Conservation (phyloP, 2,797 vertebrate genomes). For the Sandelia bainsii region DNA sequence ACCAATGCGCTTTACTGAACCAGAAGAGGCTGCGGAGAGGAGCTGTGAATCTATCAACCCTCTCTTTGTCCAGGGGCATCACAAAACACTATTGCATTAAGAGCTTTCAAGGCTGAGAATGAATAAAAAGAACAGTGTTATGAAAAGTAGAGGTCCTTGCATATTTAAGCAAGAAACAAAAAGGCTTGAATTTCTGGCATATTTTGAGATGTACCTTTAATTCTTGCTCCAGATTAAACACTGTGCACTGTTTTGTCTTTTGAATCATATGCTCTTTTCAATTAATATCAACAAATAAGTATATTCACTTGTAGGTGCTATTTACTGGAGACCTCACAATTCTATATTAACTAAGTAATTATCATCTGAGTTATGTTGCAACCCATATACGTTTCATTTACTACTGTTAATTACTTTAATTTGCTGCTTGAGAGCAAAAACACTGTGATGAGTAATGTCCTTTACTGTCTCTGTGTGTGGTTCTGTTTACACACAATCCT, state of each 20-base stretch:
- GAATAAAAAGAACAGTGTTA: conserved; percentile 13
- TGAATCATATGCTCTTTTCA: not conserved
- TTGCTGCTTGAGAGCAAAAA: conserved; percentile 41
- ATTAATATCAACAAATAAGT: too few relatives aligned
- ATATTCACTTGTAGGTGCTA: not conserved
- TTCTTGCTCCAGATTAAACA: not conserved
- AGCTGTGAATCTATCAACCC: conserved; percentile 61
- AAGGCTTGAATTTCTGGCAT: not conserved
- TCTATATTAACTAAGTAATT: not conserved
- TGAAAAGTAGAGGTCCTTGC: conserved; percentile 13
- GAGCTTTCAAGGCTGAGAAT: conserved; percentile 45
- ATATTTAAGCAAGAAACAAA: conserved; percentile 12
- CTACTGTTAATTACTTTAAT: conserved; percentile 41
- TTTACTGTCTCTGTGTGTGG: conserved; percentile 46
- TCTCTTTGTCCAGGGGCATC: conserved; percentile 55
- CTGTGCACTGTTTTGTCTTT: not conserved
- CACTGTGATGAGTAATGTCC: conserved; percentile 23
- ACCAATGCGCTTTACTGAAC: conserved; percentile 72
- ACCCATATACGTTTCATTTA: conserved; percentile 18
- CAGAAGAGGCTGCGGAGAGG: conserved; percentile 59
- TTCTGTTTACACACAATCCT: conserved; percentile 69
- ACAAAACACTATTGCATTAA: conserved; percentile 46
- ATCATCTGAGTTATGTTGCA: conserved; percentile 3
- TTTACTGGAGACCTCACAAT: not conserved
- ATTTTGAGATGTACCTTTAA: not conserved